phyloP scores from a whole-genome alignment of 2,113 vertebrate species.

The Tor tambroides region DNA sequence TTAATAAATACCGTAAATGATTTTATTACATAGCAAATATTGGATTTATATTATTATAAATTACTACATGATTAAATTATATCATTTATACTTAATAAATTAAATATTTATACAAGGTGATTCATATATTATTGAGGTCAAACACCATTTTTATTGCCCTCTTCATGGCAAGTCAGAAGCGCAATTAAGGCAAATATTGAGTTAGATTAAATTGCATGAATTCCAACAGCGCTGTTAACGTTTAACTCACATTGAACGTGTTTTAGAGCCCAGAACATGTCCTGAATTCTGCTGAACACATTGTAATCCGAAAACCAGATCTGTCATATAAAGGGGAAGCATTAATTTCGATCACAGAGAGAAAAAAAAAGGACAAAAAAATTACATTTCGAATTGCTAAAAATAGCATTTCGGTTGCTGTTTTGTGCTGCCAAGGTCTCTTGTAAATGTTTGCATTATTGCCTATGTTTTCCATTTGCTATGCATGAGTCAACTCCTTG shows the following conservation, averaged over 20 bases:
- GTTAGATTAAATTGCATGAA: not conserved
- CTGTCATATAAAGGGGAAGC: not conserved
- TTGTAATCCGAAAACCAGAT: not conserved
- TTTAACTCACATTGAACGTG: not conserved
- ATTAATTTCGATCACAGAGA: not conserved
- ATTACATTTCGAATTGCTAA: not conserved
- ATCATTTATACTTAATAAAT: not conserved
- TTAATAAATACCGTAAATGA: not conserved
- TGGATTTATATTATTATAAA: not conserved
- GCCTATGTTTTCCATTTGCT: slow-evolving; percentile 22
- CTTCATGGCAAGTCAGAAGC: not conserved
- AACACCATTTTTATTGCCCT: not conserved
- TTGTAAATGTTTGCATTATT: not conserved
- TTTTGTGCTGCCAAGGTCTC: not conserved
- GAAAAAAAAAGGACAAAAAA: not conserved
- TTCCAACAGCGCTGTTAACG: not conserved
- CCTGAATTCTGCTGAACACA: not conserved
- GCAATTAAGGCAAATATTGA: not conserved
- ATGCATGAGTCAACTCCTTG: not conserved
- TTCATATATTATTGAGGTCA: not conserved
- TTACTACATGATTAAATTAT: not conserved
- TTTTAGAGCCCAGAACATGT: not conserved
- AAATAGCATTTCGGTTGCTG: not conserved
- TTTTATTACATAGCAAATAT: not conserved
- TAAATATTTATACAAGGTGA: not conserved